Conservation (phyloP, 2,888 invertebrate genomes). For the Corbicula japonica region DNA sequence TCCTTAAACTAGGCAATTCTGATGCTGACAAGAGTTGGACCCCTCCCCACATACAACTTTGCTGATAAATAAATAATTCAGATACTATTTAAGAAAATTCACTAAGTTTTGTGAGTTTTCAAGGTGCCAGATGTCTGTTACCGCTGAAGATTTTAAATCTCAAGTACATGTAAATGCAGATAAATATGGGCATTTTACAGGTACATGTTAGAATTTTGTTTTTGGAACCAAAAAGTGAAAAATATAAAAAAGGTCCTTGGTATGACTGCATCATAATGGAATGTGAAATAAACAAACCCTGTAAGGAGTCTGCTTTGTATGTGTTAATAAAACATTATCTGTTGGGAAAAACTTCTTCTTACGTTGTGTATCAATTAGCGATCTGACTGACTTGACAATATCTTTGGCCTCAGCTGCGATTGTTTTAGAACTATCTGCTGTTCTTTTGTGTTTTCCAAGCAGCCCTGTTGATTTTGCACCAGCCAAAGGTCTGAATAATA, state of each 20-base stretch:
- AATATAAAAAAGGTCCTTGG: not conserved
- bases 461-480: slow-evolving; percentile 38
- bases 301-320: not conserved
- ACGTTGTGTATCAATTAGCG: slow-evolving; percentile 83
- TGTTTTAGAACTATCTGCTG: slow-evolving; percentile 53
- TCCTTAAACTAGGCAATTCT: not conserved
- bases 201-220: not conserved
- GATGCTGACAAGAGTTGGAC: not conserved
- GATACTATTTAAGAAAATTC: too few species aligned
- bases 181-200: not conserved
- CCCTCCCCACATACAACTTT: not conserved
- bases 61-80: not conserved
- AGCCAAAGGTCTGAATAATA: slow-evolving; percentile 42
- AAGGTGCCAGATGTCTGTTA: too few species aligned
- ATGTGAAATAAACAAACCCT: not conserved
- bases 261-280: not conserved
- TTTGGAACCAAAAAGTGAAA: not conserved
- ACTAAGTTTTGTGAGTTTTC: too few species aligned
- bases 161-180: not conserved
- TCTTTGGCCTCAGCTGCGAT: slow-evolving; percentile 81
- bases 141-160: too few species aligned
- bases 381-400: slow-evolving; percentile 79
- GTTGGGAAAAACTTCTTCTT: slow-evolving; percentile 55
- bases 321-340: not conserved
- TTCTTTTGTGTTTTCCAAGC: slow-evolving; percentile 64